A percentile compares a stretch with the other conserved stretches of the same genome.
phyloP scores from a whole-genome alignment of 2,888 invertebrate genomes.

The Lottia gigantea region DNA sequence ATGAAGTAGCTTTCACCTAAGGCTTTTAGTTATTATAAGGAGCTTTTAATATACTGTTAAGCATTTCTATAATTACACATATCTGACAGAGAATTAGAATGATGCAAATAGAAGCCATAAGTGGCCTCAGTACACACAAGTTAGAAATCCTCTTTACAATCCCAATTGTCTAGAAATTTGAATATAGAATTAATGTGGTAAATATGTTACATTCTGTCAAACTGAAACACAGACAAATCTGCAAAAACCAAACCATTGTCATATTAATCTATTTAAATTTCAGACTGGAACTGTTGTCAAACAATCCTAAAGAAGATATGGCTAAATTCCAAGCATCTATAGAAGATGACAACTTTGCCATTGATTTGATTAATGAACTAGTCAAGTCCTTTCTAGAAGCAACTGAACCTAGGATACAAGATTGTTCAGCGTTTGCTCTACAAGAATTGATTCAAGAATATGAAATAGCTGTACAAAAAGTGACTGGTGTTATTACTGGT shows the following conservation, averaged over 20 bases:
- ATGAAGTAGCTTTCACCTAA: no score
- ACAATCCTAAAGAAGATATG: conserved; percentile 53
- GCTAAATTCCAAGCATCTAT: conserved; percentile 59
- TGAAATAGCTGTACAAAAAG: conserved; percentile 49
- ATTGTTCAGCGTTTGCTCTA: conserved; percentile 69
- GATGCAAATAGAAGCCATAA: no score
- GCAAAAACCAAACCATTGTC: no score
- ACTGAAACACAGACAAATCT: no score
- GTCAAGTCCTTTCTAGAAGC: conserved; percentile 69
- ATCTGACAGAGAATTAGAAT: no score
- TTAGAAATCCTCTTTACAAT: no score
- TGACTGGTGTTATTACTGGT: conserved; percentile 35
- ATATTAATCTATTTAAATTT: conserved; percentile 21
- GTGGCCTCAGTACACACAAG: no score
- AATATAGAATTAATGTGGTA: no score
- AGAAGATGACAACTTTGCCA: conserved; percentile 66
- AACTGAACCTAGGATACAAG: conserved; percentile 65
- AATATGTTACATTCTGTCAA: no score
- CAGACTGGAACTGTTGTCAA: conserved; percentile 58
- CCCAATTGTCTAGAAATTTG: background rate
- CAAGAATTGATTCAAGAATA: conserved; percentile 69
- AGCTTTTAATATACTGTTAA: no score
- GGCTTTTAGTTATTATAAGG: no score
- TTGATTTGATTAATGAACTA: conserved; percentile 66
- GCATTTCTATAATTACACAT: no score